Conservation (phyloP, 2,113 vertebrate genomes). For the Tenebrosternarchus preto region DNA sequence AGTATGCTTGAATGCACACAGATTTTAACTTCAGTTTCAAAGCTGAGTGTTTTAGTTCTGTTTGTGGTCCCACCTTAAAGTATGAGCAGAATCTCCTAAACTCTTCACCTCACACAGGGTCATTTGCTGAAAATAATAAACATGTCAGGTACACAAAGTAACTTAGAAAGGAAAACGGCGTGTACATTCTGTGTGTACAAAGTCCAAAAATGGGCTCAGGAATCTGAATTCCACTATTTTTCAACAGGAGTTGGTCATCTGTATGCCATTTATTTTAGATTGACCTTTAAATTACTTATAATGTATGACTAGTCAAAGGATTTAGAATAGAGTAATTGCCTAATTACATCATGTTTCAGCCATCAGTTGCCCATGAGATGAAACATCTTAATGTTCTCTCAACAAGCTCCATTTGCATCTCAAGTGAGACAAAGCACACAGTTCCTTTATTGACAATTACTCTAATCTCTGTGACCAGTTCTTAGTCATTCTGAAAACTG, state of each 20-base stretch:
- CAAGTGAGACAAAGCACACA: conserved; percentile 7
- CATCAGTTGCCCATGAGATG: neutral
- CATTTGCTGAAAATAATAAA: too few relatives aligned
- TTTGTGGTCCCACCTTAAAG: neutral
- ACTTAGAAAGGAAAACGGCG: too few relatives aligned
- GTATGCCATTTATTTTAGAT: neutral
- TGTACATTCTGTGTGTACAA: neutral
- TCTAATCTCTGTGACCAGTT: neutral
- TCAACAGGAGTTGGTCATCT: neutral
- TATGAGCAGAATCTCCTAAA: neutral
- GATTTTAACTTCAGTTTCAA: neutral
- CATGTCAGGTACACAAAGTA: too few relatives aligned
- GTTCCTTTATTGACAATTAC: neutral
- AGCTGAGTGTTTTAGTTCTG: neutral
- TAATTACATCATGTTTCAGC: neutral
- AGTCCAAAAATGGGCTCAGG: too few relatives aligned
- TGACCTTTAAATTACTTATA: neutral
- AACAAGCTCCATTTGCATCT: conserved; percentile 18
- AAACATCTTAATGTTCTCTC: conserved; percentile 6
- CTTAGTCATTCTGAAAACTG: neutral
- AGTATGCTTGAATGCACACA: neutral
- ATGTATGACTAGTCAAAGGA: neutral
- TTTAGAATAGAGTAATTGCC: neutral
- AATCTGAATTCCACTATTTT: neutral
- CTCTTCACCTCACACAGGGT: too few relatives aligned